A percentile compares a stretch with the other conserved stretches of the same genome.
These are phyloP conservation scores for Phoenoteleia sp. DNA, from an alignment of 2,888 invertebrate species.

Conservation along the genomic window DNA sequence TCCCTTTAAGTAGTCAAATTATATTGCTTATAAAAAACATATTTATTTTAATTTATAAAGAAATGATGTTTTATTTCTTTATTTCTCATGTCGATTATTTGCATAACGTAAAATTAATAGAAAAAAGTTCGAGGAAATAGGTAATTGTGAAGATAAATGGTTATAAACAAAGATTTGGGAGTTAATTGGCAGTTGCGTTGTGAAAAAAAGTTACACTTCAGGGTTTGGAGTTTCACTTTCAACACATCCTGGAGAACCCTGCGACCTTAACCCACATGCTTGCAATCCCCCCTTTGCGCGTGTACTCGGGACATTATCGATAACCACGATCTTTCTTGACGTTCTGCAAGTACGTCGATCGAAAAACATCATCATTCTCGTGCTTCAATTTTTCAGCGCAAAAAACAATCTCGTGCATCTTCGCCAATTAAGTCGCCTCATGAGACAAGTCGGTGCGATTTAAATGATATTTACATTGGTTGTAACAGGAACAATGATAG, in stretches of 20 bases:
- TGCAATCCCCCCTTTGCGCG: slow-evolving; percentile 78
- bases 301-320: slow-evolving; percentile 76
- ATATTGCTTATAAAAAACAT: too few relatives aligned
- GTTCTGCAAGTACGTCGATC: slow-evolving; percentile 77
- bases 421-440: slow-evolving; percentile 7
- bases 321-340: slow-evolving; percentile 79
- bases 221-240: slow-evolving; percentile 85
- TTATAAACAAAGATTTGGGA: background rate
- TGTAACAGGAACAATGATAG: background rate
- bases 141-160: background rate
- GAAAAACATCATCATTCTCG: slow-evolving; percentile 72
- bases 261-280: slow-evolving; percentile 86
- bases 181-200: background rate
- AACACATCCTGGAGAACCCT: slow-evolving; percentile 85
- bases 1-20: too few relatives aligned
- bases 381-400: slow-evolving; percentile 23
- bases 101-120: background rate
- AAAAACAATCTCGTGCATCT: slow-evolving; percentile 19
- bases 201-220: slow-evolving; percentile 39
- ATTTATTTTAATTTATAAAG: too few relatives aligned
- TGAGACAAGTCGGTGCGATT: slow-evolving; percentile 12
- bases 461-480: slow-evolving; percentile 21
- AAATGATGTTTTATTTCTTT: too few relatives aligned
- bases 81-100: too few relatives aligned
- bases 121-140: background rate